Percentiles rank a stretch among this genome's conserved stretches.
phyloP scores from a whole-genome alignment of 2,797 vertebrate species.

The Helarctos malayanus region DNA sequence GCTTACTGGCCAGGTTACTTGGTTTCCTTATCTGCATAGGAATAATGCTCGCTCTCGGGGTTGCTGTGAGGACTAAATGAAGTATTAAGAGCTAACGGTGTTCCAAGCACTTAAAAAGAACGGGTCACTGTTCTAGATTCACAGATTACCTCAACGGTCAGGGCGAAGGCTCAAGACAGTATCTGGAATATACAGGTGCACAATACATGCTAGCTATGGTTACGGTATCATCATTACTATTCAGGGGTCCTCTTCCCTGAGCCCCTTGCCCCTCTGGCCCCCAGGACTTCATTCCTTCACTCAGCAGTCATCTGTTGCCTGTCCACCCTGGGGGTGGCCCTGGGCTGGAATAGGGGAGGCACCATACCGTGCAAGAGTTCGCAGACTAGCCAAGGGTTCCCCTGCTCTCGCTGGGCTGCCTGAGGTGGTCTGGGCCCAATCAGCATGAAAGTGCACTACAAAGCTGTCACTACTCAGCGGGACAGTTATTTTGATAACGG shows the following conservation, averaged over 20 bases:
- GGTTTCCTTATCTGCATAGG: not conserved
- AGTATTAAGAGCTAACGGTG: not conserved
- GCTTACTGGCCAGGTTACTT: not conserved
- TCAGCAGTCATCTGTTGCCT: not conserved
- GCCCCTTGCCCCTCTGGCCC: not conserved
- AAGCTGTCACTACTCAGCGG: not conserved
- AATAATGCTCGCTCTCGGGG: not conserved
- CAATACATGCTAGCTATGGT: not conserved
- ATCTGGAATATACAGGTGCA: not conserved
- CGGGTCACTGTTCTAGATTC: not conserved
- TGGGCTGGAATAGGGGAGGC: not conserved
- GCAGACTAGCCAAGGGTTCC: not conserved
- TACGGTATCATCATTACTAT: not conserved
- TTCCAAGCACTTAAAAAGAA: not conserved
- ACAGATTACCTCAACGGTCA: not conserved
- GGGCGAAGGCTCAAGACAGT: not conserved
- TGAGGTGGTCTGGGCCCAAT: not conserved
- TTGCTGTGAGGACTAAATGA: not conserved
- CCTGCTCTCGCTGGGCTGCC: not conserved
- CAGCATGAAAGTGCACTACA: not conserved
- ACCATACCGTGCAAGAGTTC: not conserved
- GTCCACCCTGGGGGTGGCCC: not conserved
- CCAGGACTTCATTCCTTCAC: not conserved
- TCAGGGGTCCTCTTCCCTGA: not conserved
- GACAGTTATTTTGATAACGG: slow-evolving; percentile 63